These are phyloP conservation scores for Aradus depressus DNA, from an alignment of 2,888 invertebrate genomes.

Conservation along the genomic window DNA sequence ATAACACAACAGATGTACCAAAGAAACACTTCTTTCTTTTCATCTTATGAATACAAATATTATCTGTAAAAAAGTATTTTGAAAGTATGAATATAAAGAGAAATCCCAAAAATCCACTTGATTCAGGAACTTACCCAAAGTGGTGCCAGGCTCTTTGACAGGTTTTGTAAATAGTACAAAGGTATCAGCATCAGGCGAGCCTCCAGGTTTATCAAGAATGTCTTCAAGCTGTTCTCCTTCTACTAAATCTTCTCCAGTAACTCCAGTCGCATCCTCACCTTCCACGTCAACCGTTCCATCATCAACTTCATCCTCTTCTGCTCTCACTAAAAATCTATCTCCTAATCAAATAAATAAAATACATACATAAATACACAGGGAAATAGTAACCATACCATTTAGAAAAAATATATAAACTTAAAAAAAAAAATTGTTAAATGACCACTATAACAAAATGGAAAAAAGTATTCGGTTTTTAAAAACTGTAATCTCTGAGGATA, in stretches of 20 bases:
- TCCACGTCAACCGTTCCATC: slow-evolving; percentile 55
- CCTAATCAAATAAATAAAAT: neutral
- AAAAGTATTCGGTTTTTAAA: no score
- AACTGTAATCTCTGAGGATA: no score
- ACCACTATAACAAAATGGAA: no score
- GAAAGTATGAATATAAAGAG: no score
- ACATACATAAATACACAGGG: neutral
- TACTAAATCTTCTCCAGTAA: slow-evolving; percentile 41
- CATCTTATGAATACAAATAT: no score
- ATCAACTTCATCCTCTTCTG: slow-evolving; percentile 38
- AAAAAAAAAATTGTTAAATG: no score
- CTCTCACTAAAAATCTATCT: slow-evolving; percentile 11
- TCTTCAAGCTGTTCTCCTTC: slow-evolving; percentile 48
- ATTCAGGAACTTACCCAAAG: slow-evolving; percentile 49
- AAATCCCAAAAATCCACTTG: no score
- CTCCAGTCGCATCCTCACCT: slow-evolving; percentile 41
- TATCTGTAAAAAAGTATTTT: no score
- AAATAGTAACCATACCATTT: neutral
- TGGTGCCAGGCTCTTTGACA: slow-evolving; percentile 46
- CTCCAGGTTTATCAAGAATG: slow-evolving; percentile 44
- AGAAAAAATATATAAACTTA: neutral
- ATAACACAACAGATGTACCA: no score
- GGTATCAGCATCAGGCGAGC: slow-evolving; percentile 86
- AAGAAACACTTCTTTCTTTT: no score
- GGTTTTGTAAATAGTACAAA: slow-evolving; percentile 82